phyloP scores from a whole-genome alignment of 1,140 invertebrate genomes.

The Oryzaephilus surinamensis region DNA sequence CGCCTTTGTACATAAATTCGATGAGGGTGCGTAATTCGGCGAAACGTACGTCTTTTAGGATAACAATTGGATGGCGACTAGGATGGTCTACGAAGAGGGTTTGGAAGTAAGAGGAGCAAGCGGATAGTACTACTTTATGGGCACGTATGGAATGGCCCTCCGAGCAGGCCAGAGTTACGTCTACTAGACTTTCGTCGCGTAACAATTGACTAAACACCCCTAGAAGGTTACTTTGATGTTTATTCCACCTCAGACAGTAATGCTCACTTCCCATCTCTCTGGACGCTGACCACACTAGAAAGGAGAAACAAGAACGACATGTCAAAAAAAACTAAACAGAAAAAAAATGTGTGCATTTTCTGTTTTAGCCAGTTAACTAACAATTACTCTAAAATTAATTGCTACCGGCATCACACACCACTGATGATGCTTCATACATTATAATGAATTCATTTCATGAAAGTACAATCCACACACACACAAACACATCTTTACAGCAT shows the following conservation, averaged over 20 bases:
- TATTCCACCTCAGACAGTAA: slow-evolving; percentile 92
- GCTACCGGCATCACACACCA: too few species aligned
- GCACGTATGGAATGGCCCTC: slow-evolving; percentile 88
- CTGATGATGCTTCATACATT: too few species aligned
- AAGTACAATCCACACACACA: too few species aligned
- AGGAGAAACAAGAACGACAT: too few species aligned
- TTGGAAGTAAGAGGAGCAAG: slow-evolving; percentile 91
- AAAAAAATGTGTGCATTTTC: neutral
- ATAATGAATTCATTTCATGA: too few species aligned
- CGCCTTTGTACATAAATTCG: slow-evolving; percentile 94
- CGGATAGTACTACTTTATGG: slow-evolving; percentile 86
- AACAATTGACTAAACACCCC: slow-evolving; percentile 89
- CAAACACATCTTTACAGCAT: too few species aligned
- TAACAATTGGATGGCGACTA: slow-evolving; percentile 84
- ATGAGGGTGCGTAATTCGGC: slow-evolving; percentile 80
- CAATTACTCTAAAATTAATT: too few species aligned
- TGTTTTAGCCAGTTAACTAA: too few species aligned
- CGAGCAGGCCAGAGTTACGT: slow-evolving; percentile 89
- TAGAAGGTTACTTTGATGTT: slow-evolving; percentile 91
- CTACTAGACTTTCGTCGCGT: slow-evolving; percentile 87
- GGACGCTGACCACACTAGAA: slow-evolving; percentile 77
- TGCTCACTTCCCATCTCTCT: slow-evolving; percentile 80
- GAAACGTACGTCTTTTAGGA: slow-evolving; percentile 86
- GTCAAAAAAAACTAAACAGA: neutral
- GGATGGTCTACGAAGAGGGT: slow-evolving; percentile 81